Base-by-base conservation (phyloP, 1,140 invertebrate species). In the Andricus grossulariae region DNA sequence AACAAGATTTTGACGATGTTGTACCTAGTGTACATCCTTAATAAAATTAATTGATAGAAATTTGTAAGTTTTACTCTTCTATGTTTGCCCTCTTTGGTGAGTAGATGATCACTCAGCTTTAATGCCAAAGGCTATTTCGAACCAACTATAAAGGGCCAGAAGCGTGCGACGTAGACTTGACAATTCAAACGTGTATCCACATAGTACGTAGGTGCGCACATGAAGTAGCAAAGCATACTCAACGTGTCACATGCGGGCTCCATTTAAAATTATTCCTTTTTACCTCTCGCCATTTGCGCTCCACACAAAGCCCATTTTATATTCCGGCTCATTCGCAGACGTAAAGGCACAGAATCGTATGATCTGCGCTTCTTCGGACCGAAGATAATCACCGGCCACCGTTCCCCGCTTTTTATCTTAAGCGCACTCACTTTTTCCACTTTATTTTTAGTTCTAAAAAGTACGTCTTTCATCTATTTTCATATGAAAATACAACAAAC, bases 191-290 rank as follows among this genome's bases (percentile, higher is more conserved):
- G 54, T 79, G 60, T 10, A 74, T 74, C 32, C 74, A 74, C 25
- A 66, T 54, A 21, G 57, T 72, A 70, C 11, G 50, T 32, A 73
- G 50, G 51, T 74, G 60, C 50, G 73, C 78, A 50, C 76, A 50
- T 25, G 71, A 72, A 73, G 21, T 45, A 66, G 60, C 60, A 83
- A 81, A 73, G 76, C 71, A 83, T 81, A 71, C 75, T 77, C 71
- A 60, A 80, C 75, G 73, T 83, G 73, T 83, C 83, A 75, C 78
- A 86, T 83, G 82, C 85, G 85, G 83, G 83, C 83, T 88, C 74
- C 83, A 80, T 88, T 86, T 86, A 32, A 85, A 85, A 86, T 87
- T 84, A 86, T 86, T 88, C 76, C 76, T 83, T 88, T 32, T 87
- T 84, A 77, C 73, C 77, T 82, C 73, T 83, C 72, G 50, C 78